Conservation (phyloP, 2,113 vertebrate genomes). For the Trinectes maculatus region DNA sequence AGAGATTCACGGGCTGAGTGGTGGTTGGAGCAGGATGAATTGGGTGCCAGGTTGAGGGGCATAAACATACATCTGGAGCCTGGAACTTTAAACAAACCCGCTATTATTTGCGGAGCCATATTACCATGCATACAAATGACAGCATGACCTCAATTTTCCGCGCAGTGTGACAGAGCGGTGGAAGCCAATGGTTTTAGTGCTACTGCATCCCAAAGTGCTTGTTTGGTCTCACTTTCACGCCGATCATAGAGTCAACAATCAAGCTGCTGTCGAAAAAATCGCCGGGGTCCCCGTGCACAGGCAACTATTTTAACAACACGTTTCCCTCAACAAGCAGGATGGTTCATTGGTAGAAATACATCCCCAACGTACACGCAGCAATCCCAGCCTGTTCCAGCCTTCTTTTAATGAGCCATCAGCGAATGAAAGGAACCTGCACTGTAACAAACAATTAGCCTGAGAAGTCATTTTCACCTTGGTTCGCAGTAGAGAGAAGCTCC, state of each 20-base stretch:
- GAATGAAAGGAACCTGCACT: conserved; percentile 42
- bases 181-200: conserved; percentile 66
- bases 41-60: conserved; percentile 63
- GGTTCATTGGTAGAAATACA: conserved; percentile 55
- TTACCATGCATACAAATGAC: conserved; percentile 78
- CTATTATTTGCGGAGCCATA: conserved; percentile 70
- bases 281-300: conserved; percentile 51
- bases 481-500: conserved; percentile 55
- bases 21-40: conserved; percentile 60
- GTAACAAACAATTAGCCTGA: conserved; percentile 59
- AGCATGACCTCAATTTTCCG: conserved; percentile 78
- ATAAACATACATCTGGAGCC: conserved; percentile 65
- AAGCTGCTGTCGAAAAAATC: conserved; percentile 64
- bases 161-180: conserved; percentile 59
- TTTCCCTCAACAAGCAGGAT: conserved; percentile 23
- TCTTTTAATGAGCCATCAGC: conserved; percentile 67
- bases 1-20: conserved; percentile 46
- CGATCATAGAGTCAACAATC: conserved; percentile 73
- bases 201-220: conserved; percentile 67
- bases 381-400: conserved; percentile 41
- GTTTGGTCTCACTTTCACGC: conserved; percentile 74
- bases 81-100: conserved; percentile 74
- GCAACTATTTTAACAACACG: conserved; percentile 40
- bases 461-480: conserved; percentile 67
- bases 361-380: conserved; percentile 27